These are phyloP conservation scores for Hypsibius dujardini DNA, from an alignment of 1,140 invertebrate genomes.

Conservation along the genomic window DNA sequence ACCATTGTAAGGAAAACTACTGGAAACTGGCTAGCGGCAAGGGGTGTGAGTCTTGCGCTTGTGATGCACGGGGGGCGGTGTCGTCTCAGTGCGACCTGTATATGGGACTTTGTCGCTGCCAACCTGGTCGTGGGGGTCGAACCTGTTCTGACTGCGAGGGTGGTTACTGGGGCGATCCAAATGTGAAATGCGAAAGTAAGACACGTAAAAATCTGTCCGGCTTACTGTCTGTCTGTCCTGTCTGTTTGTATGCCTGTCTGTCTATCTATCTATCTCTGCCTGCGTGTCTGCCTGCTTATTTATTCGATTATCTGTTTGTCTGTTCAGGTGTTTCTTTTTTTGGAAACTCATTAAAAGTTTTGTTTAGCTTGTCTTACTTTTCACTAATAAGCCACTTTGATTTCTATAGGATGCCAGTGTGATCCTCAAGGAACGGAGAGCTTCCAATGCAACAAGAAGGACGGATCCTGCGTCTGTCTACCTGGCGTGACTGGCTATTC, in stretches of 20 bases:
- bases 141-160: conserved; percentile 84
- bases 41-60: conserved; percentile 75
- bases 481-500: conserved; percentile 78
- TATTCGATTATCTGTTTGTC: too few relatives aligned
- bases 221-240: too few relatives aligned
- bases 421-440: conserved; percentile 24
- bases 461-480: conserved; percentile 68
- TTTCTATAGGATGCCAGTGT: conserved; percentile 30
- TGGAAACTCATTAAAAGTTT: conserved; percentile 5
- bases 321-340: too few relatives aligned
- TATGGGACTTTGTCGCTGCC: conserved; percentile 78
- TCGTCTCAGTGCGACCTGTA: conserved; percentile 41
- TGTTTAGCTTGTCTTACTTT: too few relatives aligned
- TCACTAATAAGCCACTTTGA: too few relatives aligned
- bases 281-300: too few relatives aligned
- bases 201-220: too few relatives aligned
- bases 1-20: conserved; percentile 62
- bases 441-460: conserved; percentile 52
- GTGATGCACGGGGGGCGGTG: conserved; percentile 62
- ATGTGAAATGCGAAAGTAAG: conserved; percentile 40
- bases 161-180: conserved; percentile 84
- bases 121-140: conserved; percentile 70
- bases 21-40: conserved; percentile 78
- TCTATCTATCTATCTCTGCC: too few relatives aligned
- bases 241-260: too few relatives aligned